Conservation (phyloP, 2,888 invertebrate species). For the Epinotia brunnichana region DNA sequence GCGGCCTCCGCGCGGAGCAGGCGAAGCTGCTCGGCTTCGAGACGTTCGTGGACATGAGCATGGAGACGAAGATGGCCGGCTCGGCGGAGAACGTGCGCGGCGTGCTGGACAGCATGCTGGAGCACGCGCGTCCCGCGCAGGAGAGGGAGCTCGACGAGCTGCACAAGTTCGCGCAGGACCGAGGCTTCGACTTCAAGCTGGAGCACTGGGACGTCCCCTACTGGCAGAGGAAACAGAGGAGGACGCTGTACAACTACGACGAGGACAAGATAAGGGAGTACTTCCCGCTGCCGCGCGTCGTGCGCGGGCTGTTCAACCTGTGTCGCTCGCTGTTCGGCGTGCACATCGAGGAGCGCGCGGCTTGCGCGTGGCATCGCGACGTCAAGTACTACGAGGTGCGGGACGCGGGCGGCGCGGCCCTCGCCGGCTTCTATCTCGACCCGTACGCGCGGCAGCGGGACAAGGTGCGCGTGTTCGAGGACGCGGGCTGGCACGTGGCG, state of each 20-base stretch:
- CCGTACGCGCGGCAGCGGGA: slow-evolving; percentile 88
- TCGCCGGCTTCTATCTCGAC: slow-evolving; percentile 94
- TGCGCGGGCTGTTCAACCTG: slow-evolving; percentile 90
- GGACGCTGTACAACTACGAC: slow-evolving; percentile 86
- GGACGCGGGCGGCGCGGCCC: slow-evolving; percentile 86
- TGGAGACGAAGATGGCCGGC: slow-evolving; percentile 97
- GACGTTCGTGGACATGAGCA: slow-evolving; percentile 92
- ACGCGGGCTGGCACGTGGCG: slow-evolving; percentile 90
- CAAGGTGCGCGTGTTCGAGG: slow-evolving; percentile 84
- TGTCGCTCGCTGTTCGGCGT: slow-evolving; percentile 91
- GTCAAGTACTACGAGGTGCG: slow-evolving; percentile 92
- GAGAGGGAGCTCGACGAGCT: slow-evolving; percentile 88
- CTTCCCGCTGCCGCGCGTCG: slow-evolving; percentile 91
- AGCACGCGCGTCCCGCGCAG: slow-evolving; percentile 89
- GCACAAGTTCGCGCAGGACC: slow-evolving; percentile 87
- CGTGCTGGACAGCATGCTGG: slow-evolving; percentile 86
- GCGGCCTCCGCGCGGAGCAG: slow-evolving; percentile 86
- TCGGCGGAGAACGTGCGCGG: slow-evolving; percentile 88
- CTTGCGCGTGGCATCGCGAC: slow-evolving; percentile 92
- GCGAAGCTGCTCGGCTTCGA: slow-evolving; percentile 91
- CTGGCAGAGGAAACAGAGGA: slow-evolving; percentile 91
- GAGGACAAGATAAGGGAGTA: slow-evolving; percentile 90
- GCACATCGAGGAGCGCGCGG: slow-evolving; percentile 86
- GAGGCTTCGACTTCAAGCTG: slow-evolving; percentile 88
- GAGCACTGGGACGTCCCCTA: slow-evolving; percentile 94